Evolutionary conservation across 2,888 invertebrate genomes (phyloP).

Genomic region (Suillia variegata): DNA sequence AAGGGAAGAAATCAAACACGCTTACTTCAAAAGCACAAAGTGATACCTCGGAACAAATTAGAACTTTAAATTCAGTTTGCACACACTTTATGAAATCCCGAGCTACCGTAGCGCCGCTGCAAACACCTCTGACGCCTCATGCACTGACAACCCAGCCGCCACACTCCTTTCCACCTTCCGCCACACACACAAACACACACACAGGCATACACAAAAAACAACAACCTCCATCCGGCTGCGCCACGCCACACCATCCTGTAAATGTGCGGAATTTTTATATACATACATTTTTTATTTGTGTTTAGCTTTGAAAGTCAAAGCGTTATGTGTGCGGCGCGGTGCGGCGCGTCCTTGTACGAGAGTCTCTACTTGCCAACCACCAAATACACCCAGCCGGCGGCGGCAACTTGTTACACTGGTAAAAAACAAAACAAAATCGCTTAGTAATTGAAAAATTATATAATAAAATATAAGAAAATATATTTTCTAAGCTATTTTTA

Average conservation of each 20-base stretch:
- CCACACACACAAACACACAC: not conserved
- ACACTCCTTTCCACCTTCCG: no score
- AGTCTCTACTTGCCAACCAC: not conserved
- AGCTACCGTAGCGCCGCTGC: not conserved
- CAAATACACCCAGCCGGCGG: no score
- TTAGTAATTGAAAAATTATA: no score
- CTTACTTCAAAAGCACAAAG: slow-evolving; percentile 2
- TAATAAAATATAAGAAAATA: no score
- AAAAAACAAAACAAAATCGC: no score
- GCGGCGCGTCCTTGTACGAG: slow-evolving; percentile 5
- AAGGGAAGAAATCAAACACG: no score
- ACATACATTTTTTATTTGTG: not conserved
- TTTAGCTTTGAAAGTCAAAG: slow-evolving; percentile 15
- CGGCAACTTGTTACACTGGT: no score
- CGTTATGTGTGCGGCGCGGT: slow-evolving; percentile 8
- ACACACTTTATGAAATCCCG: slow-evolving; percentile 21
- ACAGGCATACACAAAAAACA: not conserved
- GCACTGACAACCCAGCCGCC: not conserved
- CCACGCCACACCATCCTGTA: no score
- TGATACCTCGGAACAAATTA: slow-evolving; percentile 23
- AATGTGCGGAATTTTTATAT: no score
- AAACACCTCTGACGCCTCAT: not conserved
- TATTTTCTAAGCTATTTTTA: no score
- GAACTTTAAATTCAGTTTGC: slow-evolving; percentile 18
- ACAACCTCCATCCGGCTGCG: no score